These are phyloP conservation scores for Drosophila quinaria DNA, from an alignment of 2,888 invertebrate genomes.

Conservation along the genomic window DNA sequence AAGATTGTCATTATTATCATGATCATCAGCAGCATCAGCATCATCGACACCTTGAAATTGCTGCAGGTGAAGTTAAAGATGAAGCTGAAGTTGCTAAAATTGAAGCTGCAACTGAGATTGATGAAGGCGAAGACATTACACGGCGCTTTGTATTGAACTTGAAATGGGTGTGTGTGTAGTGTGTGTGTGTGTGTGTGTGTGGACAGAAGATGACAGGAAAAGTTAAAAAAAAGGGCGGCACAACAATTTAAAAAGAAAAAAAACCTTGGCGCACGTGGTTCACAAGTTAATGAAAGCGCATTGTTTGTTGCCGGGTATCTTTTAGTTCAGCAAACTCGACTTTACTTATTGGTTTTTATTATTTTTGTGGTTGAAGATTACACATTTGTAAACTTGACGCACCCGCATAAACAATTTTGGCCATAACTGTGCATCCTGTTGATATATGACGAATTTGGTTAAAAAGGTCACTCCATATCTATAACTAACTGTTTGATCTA, in stretches of 20 bases:
- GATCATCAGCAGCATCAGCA: constrained; percentile 24
- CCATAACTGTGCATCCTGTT: constrained; percentile 9
- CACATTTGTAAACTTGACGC: not conserved
- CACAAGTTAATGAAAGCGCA: constrained; percentile 20
- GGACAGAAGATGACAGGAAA: constrained; percentile 2
- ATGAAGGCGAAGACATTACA: constrained; percentile 21
- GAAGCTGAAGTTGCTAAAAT: constrained; percentile 4
- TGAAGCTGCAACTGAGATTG: constrained; percentile 15
- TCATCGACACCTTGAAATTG: constrained; percentile 62
- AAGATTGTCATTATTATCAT: not conserved
- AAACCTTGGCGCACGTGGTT: constrained; percentile 29
- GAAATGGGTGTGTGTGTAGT: constrained; percentile 18
- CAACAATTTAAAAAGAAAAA: not conserved
- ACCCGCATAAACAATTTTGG: not conserved
- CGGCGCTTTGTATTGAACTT: constrained; percentile 20
- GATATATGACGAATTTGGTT: not conserved
- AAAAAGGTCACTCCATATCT: not conserved
- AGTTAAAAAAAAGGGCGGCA: constrained; percentile 3
- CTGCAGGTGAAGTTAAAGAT: constrained; percentile 49
- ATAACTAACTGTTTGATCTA: not conserved
- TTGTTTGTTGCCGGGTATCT: constrained; percentile 23
- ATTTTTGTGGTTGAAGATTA: not conserved
- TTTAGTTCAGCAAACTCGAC: not conserved
- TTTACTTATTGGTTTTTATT: not conserved
- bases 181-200: constrained; percentile 2